Base-by-base conservation (phyloP, 2,113 vertebrate genomes). In the Dromiciops gliroides region DNA sequence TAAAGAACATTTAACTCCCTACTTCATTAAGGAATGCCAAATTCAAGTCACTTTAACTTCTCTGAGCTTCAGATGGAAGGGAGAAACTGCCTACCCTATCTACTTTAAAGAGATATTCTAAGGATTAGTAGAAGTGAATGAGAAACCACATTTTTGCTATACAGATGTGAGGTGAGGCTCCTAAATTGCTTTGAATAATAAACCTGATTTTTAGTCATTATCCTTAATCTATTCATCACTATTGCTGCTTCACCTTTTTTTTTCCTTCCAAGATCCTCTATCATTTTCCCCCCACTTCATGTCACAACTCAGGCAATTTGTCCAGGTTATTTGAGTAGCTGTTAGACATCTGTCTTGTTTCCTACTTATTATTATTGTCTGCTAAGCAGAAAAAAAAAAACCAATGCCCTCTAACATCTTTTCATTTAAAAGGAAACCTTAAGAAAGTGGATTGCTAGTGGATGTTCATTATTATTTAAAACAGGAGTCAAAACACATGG, bases 161-260 rank as follows among this genome's bases (percentile, higher is more conserved):
- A 53, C 95, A 93, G 93, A 51, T 96, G 2, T 75, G 95, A 92
- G 89, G 19, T 75, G n/a, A 51, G 94, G 92, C 90, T n/a, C 16
- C 83, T 83, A 60, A 91, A 22, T 50, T 92, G 50, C 26, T 91
- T 93, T 94, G 89, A 47, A 94, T 75, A 75, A 93, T 91, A 94
- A 96, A 95, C 93, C 31, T 89, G 49, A 92, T 50, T 90, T 91
- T 48, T 51, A 97, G n/a, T 44, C 37, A 49, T n/a, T 91, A 31
- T 91, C 0, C 67, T 96, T 90, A 90, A 48, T 94, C 16, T 52
- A 1, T 0, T n/a, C 37, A 75, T 75, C 37, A 75, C 37, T 75
- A 44, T 44, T 75, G 19, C 67, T 75, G 67, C 67, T 92, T 93
- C 25, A 51, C 48, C 28, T 96, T 94, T 93, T 26, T 93, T 47